phyloP scores from a whole-genome alignment of 2,797 vertebrate genomes.

The Meda fulgida region DNA sequence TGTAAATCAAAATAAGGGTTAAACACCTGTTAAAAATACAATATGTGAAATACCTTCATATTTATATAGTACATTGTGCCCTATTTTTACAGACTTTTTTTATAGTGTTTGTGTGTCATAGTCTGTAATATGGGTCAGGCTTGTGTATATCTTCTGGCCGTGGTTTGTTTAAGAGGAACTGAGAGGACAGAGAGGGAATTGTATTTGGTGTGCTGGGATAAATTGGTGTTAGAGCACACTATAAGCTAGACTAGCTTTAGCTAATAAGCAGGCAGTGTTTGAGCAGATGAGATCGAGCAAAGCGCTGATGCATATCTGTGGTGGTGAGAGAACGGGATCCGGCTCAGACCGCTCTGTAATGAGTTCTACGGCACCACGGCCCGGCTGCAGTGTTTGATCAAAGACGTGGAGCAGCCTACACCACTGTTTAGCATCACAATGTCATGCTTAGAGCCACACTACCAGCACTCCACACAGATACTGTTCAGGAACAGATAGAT shows the following conservation, averaged over 20 bases:
- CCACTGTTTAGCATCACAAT: slow-evolving; percentile 33
- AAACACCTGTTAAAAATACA: no score
- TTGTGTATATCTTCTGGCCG: background rate
- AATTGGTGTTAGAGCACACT: slow-evolving; percentile 33
- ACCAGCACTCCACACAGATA: slow-evolving; percentile 34
- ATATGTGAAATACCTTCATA: no score
- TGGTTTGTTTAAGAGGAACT: slow-evolving; percentile 16
- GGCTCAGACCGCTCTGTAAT: slow-evolving; percentile 19
- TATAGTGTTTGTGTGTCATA: background rate
- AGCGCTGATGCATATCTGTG: slow-evolving; percentile 49
- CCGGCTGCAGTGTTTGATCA: slow-evolving; percentile 1
- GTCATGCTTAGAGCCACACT: slow-evolving; percentile 27
- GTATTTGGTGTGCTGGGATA: slow-evolving; percentile 38
- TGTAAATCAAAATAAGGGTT: no score
- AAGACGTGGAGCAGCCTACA: slow-evolving; percentile 3
- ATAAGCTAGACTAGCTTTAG: slow-evolving; percentile 34
- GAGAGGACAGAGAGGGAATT: slow-evolving; percentile 18
- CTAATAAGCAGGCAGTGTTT: slow-evolving; percentile 33
- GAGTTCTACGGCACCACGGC: slow-evolving; percentile 14
- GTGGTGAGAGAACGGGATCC: slow-evolving; percentile 22
- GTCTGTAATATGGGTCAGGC: background rate
- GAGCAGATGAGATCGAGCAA: slow-evolving; percentile 48
- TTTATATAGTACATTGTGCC: no score
- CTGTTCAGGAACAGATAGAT: slow-evolving; percentile 25
- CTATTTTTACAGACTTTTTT: no score